A percentile compares a stretch with the other conserved stretches of the same genome.
Evolutionary conservation across 2,797 vertebrate species (phyloP).

Genomic region (Macrochelys suwanniensis): DNA sequence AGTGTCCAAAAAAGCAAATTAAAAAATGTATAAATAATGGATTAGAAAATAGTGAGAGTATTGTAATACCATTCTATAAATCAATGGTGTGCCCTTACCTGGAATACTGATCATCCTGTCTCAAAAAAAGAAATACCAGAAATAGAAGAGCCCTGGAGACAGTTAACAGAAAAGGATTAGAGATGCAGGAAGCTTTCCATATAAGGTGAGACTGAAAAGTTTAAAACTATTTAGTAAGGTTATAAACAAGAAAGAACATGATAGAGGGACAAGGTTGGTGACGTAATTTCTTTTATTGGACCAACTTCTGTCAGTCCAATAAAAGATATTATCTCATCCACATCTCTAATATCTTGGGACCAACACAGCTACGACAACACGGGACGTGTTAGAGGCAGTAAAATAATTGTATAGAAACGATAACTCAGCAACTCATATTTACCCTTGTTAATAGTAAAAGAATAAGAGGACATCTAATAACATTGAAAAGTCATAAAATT

Average conservation of each 20-base stretch:
- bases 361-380: background rate
- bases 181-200: background rate
- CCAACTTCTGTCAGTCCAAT: background rate
- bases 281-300: background rate
- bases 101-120: background rate
- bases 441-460: background rate
- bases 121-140: background rate
- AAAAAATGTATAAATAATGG: background rate
- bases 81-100: background rate
- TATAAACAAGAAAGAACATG: background rate
- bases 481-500: background rate
- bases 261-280: background rate
- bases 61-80: background rate
- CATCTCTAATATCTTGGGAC: background rate
- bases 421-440: background rate
- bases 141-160: background rate
- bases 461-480: background rate
- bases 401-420: background rate
- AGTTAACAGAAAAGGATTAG: background rate
- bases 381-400: background rate
- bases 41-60: background rate
- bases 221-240: background rate
- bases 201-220: background rate
- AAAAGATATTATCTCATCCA: background rate
- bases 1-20: background rate